Base-by-base conservation (phyloP, 1,140 invertebrate species). In the Dreissena polymorpha region DNA sequence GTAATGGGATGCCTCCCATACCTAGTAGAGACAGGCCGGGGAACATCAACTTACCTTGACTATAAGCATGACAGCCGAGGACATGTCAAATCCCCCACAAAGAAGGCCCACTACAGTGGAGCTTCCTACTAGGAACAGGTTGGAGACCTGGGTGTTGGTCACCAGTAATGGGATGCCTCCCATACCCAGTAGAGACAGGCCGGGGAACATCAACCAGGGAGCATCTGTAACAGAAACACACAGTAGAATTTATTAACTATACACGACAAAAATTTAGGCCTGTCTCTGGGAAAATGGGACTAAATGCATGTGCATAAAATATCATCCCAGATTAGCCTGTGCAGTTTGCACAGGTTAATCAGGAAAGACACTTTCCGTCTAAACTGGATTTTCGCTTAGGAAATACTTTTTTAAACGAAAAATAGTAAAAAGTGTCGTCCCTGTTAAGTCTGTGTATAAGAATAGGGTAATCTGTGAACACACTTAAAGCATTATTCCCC, bases 61-160 rank as follows among this genome's bases (percentile, higher is more conserved):
- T 23, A 89, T 25, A 8, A 89, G 84, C 80, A 86, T 85, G 14
- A 88, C 83, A 53, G 86, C 87, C 18, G 88, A 82, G 8, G 88
- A 89, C 49, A 84, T 83, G 69, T 89, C 88, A 86, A 88, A 89
- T 5, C 85, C 86, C n/a, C 88, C 88, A 86, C 86, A 87, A 25
- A 89, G 55, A 10, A 89, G 63, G 6, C 87, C 85, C 51, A 89
- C 86, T 16, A 89, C 77, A 16, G 86, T 82, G 10, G 87, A 86
- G 57, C 88, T 86, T 0, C 85, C 84, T 16, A n/a, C 73, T 27
- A 67, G 67, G 72, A 88, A 89, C 68, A 88, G 73, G 60, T 85
- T 83, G 0, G 87, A 39, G 64, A 89, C 84, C 85, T 89, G 89
- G 60, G 78, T 86, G 64, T 88, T 88, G 49, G 87, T 88, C 50